These are phyloP conservation scores for Acanthacorydalis orientalis DNA, from an alignment of 2,888 invertebrate genomes.

Conservation along the genomic window DNA sequence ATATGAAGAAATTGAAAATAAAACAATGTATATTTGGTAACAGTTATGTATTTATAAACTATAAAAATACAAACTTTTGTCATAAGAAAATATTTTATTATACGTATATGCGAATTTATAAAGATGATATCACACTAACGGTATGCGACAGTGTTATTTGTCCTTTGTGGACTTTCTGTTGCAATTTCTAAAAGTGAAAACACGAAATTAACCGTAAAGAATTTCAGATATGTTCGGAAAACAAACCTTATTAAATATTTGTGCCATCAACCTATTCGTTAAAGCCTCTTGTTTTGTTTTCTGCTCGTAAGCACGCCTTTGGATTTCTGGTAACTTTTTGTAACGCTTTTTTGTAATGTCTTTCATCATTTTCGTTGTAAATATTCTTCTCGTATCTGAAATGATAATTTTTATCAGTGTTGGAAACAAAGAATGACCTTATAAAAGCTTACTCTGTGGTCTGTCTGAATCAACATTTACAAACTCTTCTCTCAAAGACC, in stretches of 20 bases:
- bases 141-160: conserved; percentile 47
- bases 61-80: not conserved
- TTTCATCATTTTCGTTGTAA: conserved; percentile 39
- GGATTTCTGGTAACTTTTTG: conserved; percentile 53
- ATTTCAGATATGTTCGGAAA: conserved; percentile 1
- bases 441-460: no score
- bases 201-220: conserved; percentile 10
- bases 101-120: conserved; percentile 2
- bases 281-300: conserved; percentile 33
- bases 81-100: not conserved
- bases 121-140: conserved; percentile 37
- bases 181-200: conserved; percentile 41
- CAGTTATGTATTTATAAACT: not conserved
- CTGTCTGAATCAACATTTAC: conserved; percentile 11
- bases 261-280: conserved; percentile 57
- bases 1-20: no score
- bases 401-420: not conserved
- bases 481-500: conserved; percentile 22
- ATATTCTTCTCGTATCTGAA: conserved; percentile 29
- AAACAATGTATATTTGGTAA: no score
- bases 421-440: no score
- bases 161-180: conserved; percentile 46
- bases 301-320: conserved; percentile 41
- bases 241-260: conserved; percentile 55
- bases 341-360: conserved; percentile 43